These are phyloP conservation scores for Hyppa rectilinea DNA, from an alignment of 2,888 invertebrate genomes.

Conservation along the genomic window DNA sequence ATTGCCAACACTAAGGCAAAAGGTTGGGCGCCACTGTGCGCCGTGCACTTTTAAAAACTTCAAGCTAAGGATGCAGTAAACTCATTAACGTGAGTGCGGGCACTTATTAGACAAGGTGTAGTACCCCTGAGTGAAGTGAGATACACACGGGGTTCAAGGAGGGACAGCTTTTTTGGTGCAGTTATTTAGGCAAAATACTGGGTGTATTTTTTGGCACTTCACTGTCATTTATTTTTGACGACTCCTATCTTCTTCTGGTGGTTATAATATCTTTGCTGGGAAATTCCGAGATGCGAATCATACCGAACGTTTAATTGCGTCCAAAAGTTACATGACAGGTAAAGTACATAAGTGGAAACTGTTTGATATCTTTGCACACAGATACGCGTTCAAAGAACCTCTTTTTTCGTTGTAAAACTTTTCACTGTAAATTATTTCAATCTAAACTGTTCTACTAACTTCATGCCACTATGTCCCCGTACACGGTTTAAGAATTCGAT, in stretches of 20 bases:
- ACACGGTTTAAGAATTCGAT: constrained; percentile 67
- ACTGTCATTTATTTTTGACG: background rate
- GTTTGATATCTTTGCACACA: too few relatives aligned
- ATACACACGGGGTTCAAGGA: constrained; percentile 54
- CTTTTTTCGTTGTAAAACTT: too few relatives aligned
- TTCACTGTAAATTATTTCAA: background rate
- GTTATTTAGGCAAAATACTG: background rate
- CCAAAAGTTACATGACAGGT: too few relatives aligned
- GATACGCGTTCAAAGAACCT: too few relatives aligned
- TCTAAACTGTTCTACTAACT: background rate
- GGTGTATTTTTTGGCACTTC: background rate
- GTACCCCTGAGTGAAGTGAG: constrained; percentile 64
- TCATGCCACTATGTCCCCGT: constrained; percentile 37
- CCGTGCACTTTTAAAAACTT: constrained; percentile 85
- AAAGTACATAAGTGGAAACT: too few relatives aligned
- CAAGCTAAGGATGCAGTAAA: constrained; percentile 82
- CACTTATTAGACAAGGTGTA: constrained; percentile 82
- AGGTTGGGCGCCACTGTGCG: constrained; percentile 76
- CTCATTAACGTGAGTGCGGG: constrained; percentile 86
- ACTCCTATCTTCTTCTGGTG: background rate
- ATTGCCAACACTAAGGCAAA: constrained; percentile 80
- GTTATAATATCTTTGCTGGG: background rate
- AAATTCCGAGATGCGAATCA: background rate
- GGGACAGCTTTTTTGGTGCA: constrained; percentile 2
- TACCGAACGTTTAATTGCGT: background rate